Evolutionary conservation across 2,888 invertebrate species (phyloP), one percentile per base, ranked within the genome.

Genomic region (Limulus polyphemus): DNA sequence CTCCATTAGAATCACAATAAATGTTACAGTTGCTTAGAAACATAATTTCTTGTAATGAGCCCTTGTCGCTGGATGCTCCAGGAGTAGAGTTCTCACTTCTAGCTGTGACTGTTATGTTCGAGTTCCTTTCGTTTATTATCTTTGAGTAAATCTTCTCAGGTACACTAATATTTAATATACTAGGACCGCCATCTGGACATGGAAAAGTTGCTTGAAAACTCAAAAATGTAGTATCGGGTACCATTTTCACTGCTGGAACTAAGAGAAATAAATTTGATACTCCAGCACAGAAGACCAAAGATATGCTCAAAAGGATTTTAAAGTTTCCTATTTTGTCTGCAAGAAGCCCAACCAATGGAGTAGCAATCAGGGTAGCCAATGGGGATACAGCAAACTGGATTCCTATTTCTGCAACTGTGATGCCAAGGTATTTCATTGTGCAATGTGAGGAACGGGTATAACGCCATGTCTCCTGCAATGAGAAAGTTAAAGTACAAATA

Each of bases 281-380:
- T 12, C 14, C 50, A 10, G 47, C 60, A 16, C 57, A 60, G 3
- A 60, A n/a, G 5, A 59, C 11, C 55, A 63, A 47, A 1, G 63
- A 49, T 12, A 55, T 2, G 47, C 46, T 47, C 14, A 61, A 47
- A 7, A 48, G 48, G 72, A 87, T 87, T 80, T 84, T 85, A 75
- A 87, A 87, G 77, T 88, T 87, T 66, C 88, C 88, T 68, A 88
- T 85, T 76, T 85, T 84, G 76, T 88, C 87, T 0, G 87, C 87
- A 51, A 87, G 76, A 79, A 87, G 81, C 63, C 87, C 87, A 5
- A 87, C 85, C 49, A 87, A 74, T 1, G 87, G 87, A 49, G 87
- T 87, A 83, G 87, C 86, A 65, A 88, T 79, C 69, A 88, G 86
- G 65, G 85, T 84, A 17, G 87, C 81, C 62, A 86, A 81, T 0